These are phyloP conservation scores for Puntigrus tetrazona DNA, from an alignment of 2,113 vertebrate genomes.

Conservation along the genomic window DNA sequence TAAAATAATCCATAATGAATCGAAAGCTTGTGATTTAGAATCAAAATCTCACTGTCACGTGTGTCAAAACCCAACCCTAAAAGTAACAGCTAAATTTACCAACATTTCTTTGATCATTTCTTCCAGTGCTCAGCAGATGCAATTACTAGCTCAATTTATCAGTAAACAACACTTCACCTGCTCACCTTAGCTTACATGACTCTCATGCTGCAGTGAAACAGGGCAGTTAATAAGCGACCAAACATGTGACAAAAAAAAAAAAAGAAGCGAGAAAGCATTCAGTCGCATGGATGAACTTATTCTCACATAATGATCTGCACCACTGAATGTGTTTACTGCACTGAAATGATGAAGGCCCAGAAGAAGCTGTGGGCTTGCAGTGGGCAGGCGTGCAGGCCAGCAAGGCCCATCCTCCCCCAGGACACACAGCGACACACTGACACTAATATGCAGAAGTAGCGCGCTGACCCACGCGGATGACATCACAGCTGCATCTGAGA, in stretches of 20 bases:
- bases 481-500: constrained; percentile 13
- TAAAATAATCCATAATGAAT: too few relatives aligned
- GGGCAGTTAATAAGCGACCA: not conserved
- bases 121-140: not conserved
- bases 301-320: not conserved
- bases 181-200: not conserved
- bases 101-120: not conserved
- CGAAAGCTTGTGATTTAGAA: too few relatives aligned
- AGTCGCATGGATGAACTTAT: constrained; percentile 1
- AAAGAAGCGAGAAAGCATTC: not conserved
- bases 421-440: constrained; percentile 40
- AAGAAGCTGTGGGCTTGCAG: not conserved
- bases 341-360: not conserved
- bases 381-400: constrained; percentile 29
- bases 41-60: too few relatives aligned
- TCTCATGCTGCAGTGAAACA: not conserved
- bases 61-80: too few relatives aligned
- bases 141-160: not conserved
- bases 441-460: constrained; percentile 35
- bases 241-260: not conserved
- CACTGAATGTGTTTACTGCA: not conserved
- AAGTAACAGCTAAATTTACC: too few relatives aligned
- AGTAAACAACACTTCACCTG: not conserved
- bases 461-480: constrained; percentile 31
- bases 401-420: not conserved